phyloP scores from a whole-genome alignment of 2,113 vertebrate genomes.

The Rhagologus leucostigma region DNA sequence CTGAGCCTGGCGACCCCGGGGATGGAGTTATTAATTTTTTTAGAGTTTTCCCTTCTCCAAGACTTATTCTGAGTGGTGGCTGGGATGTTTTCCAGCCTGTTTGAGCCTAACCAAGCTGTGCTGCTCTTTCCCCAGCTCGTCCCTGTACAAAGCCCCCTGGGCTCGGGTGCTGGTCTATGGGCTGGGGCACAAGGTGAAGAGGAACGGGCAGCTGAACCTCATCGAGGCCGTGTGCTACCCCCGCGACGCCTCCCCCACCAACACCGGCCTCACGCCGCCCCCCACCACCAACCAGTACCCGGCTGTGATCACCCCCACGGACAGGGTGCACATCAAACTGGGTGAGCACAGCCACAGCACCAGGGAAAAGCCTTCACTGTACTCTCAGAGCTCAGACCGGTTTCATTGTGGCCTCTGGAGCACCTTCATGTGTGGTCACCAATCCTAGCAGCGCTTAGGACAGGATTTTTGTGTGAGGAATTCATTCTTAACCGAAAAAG shows the following conservation, averaged over 20 bases:
- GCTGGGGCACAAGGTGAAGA: conserved; percentile 91
- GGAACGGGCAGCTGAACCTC: conserved; percentile 92
- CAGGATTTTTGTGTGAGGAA: background rate
- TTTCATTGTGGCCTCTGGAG: accelerated
- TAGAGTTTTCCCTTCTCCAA: background rate
- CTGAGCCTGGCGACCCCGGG: background rate
- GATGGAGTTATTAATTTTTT: background rate
- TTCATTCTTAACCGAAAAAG: background rate
- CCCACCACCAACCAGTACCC: conserved; percentile 97
- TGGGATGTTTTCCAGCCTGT: background rate
- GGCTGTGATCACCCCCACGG: conserved; percentile 89
- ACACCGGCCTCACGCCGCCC: conserved; percentile 92
- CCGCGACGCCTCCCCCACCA: conserved; percentile 92
- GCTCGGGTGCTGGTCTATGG: conserved; percentile 91
- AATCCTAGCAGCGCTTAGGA: accelerated
- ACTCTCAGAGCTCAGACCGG: accelerated
- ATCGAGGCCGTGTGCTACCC: conserved; percentile 93
- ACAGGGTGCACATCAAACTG: conserved; percentile 91
- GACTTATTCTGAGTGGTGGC: background rate
- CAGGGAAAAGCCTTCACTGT: accelerated
- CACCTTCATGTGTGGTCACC: background rate
- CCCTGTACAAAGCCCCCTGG: conserved; percentile 96
- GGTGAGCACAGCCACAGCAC: background rate
- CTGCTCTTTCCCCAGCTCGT: conserved; percentile 77
- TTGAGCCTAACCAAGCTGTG: background rate